Evolutionary conservation across 2,113 vertebrate species (phyloP).

Genomic region (Podarcis raffonei): DNA sequence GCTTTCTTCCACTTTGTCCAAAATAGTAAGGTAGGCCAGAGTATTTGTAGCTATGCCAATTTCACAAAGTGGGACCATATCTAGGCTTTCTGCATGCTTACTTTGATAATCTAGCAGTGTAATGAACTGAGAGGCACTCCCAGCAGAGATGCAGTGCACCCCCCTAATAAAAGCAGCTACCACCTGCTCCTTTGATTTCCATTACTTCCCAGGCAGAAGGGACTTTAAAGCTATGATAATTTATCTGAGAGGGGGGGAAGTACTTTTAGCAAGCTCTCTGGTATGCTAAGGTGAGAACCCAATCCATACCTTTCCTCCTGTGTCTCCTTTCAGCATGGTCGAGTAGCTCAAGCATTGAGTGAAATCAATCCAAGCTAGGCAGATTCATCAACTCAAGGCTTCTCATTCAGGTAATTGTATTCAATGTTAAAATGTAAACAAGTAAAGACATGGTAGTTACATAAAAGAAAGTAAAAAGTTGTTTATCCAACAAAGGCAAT

Average conservation of each 20-base stretch:
- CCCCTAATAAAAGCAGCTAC: not conserved
- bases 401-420: not conserved
- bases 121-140: not conserved
- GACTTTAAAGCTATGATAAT: not conserved
- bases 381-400: not conserved
- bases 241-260: not conserved
- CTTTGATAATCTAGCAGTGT: not conserved
- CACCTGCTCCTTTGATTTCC: not conserved
- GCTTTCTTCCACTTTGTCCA: not conserved
- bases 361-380: not conserved
- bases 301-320: not conserved
- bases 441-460: not conserved
- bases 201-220: not conserved
- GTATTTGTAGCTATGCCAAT: not conserved
- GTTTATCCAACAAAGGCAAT: not conserved
- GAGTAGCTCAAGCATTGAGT: not conserved
- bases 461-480: not conserved
- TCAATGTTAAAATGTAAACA: not conserved
- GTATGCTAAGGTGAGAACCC: not conserved
- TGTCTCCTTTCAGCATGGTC: not conserved
- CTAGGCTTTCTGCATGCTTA: not conserved
- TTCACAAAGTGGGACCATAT: not conserved
- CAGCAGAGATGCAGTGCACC: not conserved
- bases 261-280: not conserved
- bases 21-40: not conserved